These are phyloP conservation scores for Zelostemma sp. DNA, from an alignment of 1,140 invertebrate genomes.

Conservation along the genomic window DNA sequence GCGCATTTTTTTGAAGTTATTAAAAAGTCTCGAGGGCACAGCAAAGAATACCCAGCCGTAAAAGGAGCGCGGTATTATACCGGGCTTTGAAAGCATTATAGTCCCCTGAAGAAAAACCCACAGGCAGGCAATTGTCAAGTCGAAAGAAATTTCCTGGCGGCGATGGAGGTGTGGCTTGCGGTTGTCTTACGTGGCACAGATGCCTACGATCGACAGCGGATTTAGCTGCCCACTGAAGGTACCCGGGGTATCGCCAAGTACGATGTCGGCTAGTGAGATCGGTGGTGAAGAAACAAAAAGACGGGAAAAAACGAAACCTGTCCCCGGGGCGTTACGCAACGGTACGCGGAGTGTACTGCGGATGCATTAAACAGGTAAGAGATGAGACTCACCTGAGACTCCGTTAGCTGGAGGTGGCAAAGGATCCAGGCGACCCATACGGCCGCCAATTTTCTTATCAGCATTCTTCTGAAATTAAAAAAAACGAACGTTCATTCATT, in stretches of 20 bases:
- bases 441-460: constrained; percentile 72
- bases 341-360: constrained; percentile 3
- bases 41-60: neutral
- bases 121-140: constrained; percentile 15
- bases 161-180: constrained; percentile 41
- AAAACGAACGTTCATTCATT: constrained; percentile 19
- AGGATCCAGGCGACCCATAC: constrained; percentile 70
- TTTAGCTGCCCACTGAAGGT: constrained; percentile 19
- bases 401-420: constrained; percentile 68
- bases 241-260: constrained; percentile 9
- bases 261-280: constrained; percentile 14
- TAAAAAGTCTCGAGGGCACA: no score
- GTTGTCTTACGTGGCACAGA: constrained; percentile 37
- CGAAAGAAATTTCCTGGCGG: neutral
- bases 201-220: constrained; percentile 35
- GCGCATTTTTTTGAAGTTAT: no score
- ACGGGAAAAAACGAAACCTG: constrained; percentile 16
- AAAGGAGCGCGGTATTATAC: neutral
- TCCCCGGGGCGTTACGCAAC: constrained; percentile 18
- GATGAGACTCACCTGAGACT: constrained; percentile 67
- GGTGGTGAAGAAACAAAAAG: constrained; percentile 1
- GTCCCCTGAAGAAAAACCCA: constrained; percentile 22
- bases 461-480: constrained; percentile 70
- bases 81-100: neutral
- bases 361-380: constrained; percentile 6